phyloP scores from a whole-genome alignment of 1,140 invertebrate genomes.

The Metaphire vulgaris region DNA sequence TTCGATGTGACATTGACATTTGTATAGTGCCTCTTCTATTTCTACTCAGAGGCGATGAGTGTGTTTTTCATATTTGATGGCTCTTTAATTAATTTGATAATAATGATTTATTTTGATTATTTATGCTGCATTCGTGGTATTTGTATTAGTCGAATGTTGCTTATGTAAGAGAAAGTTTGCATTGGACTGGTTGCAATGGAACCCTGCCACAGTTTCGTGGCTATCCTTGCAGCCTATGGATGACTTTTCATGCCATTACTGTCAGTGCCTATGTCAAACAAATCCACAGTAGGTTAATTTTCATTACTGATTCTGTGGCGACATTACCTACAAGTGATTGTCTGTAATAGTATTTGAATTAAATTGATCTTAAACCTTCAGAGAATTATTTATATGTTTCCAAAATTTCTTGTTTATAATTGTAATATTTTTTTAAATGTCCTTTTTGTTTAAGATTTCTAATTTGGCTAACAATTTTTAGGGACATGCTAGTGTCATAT shows the following conservation, averaged over 20 bases:
- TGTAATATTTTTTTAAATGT: no score
- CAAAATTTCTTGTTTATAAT: not conserved
- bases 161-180: not conserved
- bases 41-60: no score
- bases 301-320: not conserved
- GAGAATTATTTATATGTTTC: not conserved
- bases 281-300: not conserved
- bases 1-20: no score
- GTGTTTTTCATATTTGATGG: no score
- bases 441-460: no score
- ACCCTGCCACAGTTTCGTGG: slow-evolving; percentile 61
- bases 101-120: no score
- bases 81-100: no score
- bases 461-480: no score
- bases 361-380: not conserved
- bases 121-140: not conserved
- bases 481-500: no score
- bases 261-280: slow-evolving; percentile 56
- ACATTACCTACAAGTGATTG: not conserved
- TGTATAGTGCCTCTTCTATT: no score
- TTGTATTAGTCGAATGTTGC: slow-evolving; percentile 8
- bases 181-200: slow-evolving; percentile 76
- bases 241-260: slow-evolving; percentile 84
- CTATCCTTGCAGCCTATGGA: slow-evolving; percentile 89
- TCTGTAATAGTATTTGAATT: not conserved